Percentiles rank a stretch among this genome's conserved stretches.
Conservation (phyloP, 37 sponge, comb jelly and placozoan species). For the Diacarnus erythraeanus region DNA sequence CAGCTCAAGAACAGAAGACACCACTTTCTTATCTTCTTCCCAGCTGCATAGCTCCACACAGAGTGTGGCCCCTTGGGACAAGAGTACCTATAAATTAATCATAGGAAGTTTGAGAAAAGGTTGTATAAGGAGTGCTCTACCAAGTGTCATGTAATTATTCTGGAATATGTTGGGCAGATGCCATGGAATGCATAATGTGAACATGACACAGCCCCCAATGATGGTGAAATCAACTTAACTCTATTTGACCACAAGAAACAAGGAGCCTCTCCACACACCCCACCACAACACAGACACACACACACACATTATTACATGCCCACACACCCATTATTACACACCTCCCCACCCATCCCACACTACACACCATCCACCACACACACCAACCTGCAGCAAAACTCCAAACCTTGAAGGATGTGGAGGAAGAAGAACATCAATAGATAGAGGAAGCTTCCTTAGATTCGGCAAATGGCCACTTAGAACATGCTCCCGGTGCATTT, state of each 20-base stretch:
- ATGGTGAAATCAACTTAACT: not conserved
- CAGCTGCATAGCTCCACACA: conserved; percentile 5
- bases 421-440: not conserved
- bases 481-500: not conserved
- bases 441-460: not conserved
- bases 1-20: not conserved
- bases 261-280: no score
- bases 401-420: not conserved
- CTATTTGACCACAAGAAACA: not conserved
- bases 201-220: not conserved
- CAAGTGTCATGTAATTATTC: not conserved
- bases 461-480: no score
- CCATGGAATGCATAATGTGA: not conserved
- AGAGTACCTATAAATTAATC: not conserved
- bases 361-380: not conserved
- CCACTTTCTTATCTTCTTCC: not conserved
- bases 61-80: not conserved
- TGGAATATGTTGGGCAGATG: not conserved
- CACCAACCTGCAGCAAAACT: not conserved
- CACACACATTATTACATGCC: no score
- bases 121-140: not conserved
- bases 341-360: not conserved
- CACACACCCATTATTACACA: not conserved
- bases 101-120: not conserved
- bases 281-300: no score